phyloP scores from a whole-genome alignment of 2,797 vertebrate species.

The Cuculus canorus region DNA sequence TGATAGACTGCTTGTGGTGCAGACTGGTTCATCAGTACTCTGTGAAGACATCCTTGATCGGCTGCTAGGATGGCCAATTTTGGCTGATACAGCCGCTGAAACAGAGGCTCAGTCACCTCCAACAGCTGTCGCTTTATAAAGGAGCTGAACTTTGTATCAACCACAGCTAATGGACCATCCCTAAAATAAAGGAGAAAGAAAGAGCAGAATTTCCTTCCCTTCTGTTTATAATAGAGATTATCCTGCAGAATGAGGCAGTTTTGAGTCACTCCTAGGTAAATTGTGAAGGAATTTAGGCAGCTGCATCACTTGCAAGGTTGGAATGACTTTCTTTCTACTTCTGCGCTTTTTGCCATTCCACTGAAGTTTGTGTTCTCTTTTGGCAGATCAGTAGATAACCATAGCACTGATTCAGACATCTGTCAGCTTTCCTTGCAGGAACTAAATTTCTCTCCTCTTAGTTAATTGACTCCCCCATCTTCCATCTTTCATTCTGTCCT shows the following conservation, averaged over 20 bases:
- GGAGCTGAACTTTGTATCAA: background rate
- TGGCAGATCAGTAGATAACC: background rate
- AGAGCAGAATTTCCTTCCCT: background rate
- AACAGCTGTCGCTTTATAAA: background rate
- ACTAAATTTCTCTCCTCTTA: background rate
- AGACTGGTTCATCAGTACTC: background rate
- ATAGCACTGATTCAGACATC: background rate
- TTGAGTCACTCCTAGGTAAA: background rate
- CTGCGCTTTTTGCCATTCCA: background rate
- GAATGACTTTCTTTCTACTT: background rate
- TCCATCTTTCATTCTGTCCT: slow-evolving; percentile 2
- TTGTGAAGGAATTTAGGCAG: background rate
- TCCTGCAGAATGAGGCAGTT: background rate
- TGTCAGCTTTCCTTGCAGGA: background rate
- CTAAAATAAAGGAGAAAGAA: background rate
- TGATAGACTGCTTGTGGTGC: background rate
- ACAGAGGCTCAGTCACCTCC: background rate
- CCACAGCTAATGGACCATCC: background rate
- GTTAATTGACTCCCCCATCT: background rate
- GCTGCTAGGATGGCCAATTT: background rate
- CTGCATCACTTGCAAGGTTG: background rate
- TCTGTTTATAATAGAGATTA: background rate
- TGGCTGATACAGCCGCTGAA: background rate
- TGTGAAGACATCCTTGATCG: background rate
- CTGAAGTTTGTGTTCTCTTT: background rate